These are phyloP conservation scores for Chondrilla cf. caribensis DNA, from an alignment of 37 sponge, comb jelly and placozoan genomes.

Conservation along the genomic window DNA sequence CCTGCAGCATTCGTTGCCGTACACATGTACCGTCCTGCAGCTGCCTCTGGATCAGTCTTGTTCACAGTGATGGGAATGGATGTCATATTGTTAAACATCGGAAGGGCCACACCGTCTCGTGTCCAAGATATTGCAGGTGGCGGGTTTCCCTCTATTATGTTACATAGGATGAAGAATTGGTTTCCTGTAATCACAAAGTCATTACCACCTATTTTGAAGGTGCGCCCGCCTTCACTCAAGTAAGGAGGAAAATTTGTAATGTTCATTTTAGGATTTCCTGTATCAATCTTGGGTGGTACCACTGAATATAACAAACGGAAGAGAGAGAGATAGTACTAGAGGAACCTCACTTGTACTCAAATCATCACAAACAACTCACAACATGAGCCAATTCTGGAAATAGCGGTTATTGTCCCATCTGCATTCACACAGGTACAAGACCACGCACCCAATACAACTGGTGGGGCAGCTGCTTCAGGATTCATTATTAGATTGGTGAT, in stretches of 20 bases:
- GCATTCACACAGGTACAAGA: neutral
- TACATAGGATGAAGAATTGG: neutral
- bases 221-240: neutral
- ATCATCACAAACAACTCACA: conserved; percentile 11
- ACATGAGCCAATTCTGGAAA: neutral
- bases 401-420: neutral
- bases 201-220: neutral
- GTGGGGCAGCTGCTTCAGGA: neutral
- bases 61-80: neutral
- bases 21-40: neutral
- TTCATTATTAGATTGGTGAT: neutral
- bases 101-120: neutral
- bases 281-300: conserved; percentile 7
- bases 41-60: neutral
- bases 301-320: neutral
- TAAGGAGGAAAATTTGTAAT: conserved; percentile 3
- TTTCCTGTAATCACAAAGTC: neutral
- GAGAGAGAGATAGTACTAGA: neutral
- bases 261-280: neutral
- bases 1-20: neutral
- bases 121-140: neutral
- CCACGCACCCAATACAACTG: neutral
- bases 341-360: too few relatives aligned
- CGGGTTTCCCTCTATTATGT: neutral
- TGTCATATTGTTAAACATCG: neutral